phyloP scores from a whole-genome alignment of 1,140 invertebrate species.

The Ceratina calcarata region DNA sequence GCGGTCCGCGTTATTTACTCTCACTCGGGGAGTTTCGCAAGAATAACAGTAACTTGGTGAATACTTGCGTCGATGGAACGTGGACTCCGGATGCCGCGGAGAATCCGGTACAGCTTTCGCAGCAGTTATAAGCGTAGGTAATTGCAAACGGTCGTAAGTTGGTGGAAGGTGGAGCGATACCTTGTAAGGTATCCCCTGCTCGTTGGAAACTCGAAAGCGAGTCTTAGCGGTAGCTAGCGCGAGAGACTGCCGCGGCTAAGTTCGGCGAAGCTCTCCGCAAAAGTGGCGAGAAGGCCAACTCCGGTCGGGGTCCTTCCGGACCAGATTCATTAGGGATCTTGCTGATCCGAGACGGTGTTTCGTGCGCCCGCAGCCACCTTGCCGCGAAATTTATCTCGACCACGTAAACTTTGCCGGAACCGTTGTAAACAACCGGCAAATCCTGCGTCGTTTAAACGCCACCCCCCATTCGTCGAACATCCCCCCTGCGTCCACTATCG shows the following conservation, averaged over 20 bases:
- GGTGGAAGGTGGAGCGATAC: slow-evolving; percentile 47
- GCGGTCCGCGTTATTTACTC: slow-evolving; percentile 39
- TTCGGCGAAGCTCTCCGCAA: slow-evolving; percentile 67
- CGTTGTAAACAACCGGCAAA: slow-evolving; percentile 60
- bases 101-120: slow-evolving; percentile 38
- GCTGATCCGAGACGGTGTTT: slow-evolving; percentile 63
- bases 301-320: slow-evolving; percentile 60
- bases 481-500: background rate
- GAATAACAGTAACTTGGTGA: slow-evolving; percentile 46
- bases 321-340: slow-evolving; percentile 74
- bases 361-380: slow-evolving; percentile 46
- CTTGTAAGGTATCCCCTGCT: slow-evolving; percentile 58
- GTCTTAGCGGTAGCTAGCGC: slow-evolving; percentile 60
- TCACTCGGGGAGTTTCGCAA: slow-evolving; percentile 7
- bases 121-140: slow-evolving; percentile 54
- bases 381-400: slow-evolving; percentile 63
- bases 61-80: slow-evolving; percentile 43
- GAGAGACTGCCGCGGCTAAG: slow-evolving; percentile 66
- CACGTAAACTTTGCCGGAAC: slow-evolving; percentile 60
- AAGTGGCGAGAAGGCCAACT: slow-evolving; percentile 64
- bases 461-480: slow-evolving; percentile 10
- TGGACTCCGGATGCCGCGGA: slow-evolving; percentile 16
- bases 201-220: slow-evolving; percentile 69
- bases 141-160: slow-evolving; percentile 58
- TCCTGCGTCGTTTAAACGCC: slow-evolving; percentile 43